Evolutionary conservation across 2,797 vertebrate species (phyloP).

Genomic region (Taeniopygia guttata): DNA sequence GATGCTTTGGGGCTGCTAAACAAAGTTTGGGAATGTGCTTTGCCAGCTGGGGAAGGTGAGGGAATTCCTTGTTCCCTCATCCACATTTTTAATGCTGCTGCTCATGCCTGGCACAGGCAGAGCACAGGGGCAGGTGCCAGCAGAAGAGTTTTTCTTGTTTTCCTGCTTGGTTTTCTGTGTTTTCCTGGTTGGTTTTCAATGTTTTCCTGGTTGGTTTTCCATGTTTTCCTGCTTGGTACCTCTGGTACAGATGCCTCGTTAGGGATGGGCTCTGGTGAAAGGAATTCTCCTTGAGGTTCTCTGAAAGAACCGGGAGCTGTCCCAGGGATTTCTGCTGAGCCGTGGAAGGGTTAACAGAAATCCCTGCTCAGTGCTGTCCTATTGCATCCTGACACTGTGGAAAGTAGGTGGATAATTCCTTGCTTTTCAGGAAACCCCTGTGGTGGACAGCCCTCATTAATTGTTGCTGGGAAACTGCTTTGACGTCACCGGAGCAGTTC

Average conservation of each 20-base stretch:
- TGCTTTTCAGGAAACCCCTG: conserved; percentile 83
- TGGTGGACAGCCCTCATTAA: conserved; percentile 77
- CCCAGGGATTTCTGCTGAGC: background rate
- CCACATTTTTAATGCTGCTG: background rate
- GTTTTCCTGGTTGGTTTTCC: background rate
- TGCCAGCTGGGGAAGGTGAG: background rate
- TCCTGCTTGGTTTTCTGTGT: background rate
- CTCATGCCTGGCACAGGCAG: background rate
- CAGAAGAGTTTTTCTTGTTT: background rate
- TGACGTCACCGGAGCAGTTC: conserved; percentile 77
- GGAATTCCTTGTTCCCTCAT: background rate
- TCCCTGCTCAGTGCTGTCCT: background rate
- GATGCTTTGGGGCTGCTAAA: background rate
- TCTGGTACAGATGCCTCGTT: fast-evolving
- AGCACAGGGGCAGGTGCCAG: background rate
- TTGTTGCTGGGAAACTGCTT: conserved; percentile 77
- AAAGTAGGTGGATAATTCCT: conserved; percentile 69
- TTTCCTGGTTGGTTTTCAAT: background rate
- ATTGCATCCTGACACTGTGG: conserved; percentile 50
- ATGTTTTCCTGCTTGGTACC: background rate
- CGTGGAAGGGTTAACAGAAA: conserved; percentile 44
- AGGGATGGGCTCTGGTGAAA: fast-evolving
- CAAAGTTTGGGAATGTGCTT: background rate
- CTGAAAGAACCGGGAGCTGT: background rate
- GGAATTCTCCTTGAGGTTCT: background rate